Conservation (phyloP, 1,140 invertebrate species). For the Pissodes strobi region DNA sequence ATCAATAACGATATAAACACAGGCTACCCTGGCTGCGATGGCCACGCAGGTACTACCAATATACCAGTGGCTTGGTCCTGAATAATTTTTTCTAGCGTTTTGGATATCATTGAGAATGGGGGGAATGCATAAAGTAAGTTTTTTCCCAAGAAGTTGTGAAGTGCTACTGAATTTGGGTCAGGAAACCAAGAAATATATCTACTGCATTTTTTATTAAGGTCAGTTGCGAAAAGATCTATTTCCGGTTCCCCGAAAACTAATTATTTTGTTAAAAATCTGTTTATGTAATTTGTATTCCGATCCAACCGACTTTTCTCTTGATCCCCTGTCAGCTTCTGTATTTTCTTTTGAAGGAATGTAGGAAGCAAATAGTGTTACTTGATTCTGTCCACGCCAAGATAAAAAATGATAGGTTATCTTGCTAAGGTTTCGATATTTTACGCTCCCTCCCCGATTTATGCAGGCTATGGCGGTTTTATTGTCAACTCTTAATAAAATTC, state of each 20-base stretch:
- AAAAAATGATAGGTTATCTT: slow-evolving; percentile 15
- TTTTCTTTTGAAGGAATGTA: slow-evolving; percentile 40
- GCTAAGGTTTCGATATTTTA: slow-evolving; percentile 31
- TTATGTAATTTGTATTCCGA: slow-evolving; percentile 16
- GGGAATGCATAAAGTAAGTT: slow-evolving; percentile 46
- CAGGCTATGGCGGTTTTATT: slow-evolving; percentile 29
- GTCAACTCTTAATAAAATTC: no score
- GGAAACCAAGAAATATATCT: slow-evolving; percentile 16
- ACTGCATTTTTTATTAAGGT: slow-evolving; percentile 12
- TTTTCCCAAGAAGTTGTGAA: slow-evolving; percentile 36
- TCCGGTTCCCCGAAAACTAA: slow-evolving; percentile 6
- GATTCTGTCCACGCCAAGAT: slow-evolving; percentile 7
- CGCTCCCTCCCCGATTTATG: no score
- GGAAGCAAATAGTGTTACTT: slow-evolving; percentile 29
- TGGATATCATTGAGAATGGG: slow-evolving; percentile 39
- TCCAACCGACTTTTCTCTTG: slow-evolving; percentile 13
- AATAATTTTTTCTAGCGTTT: slow-evolving; percentile 42
- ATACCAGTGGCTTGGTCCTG: slow-evolving; percentile 41
- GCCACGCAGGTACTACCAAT: slow-evolving; percentile 50
- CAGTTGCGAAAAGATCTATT: slow-evolving; percentile 18
- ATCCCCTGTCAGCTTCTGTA: slow-evolving; percentile 11
- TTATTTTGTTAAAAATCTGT: slow-evolving; percentile 9
- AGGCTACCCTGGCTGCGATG: slow-evolving; percentile 41
- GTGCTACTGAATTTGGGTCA: slow-evolving; percentile 17
- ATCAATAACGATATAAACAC: slow-evolving; percentile 36